Evolutionary conservation across 2,797 vertebrate genomes (phyloP).

Genomic region (Antrozous pallidus): DNA sequence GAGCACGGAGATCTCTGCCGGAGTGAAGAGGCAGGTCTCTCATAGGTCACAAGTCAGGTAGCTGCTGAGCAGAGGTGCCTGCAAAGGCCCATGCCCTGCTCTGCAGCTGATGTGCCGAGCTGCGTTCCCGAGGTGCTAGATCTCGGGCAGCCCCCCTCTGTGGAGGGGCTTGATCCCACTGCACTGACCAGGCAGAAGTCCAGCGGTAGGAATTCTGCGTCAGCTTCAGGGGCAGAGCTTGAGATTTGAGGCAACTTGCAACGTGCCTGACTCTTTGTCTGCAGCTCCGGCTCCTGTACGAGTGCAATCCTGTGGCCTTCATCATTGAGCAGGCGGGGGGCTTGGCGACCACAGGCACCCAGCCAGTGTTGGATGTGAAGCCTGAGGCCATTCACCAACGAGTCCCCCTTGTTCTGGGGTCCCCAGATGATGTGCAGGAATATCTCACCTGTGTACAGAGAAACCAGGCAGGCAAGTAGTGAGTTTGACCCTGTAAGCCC

Average conservation of each 20-base stretch:
- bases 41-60: background rate
- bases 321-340: slow-evolving; percentile 96
- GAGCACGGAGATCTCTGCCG: too few species aligned
- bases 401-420: slow-evolving; percentile 91
- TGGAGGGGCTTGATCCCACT: fast-evolving
- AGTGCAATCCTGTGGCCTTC: slow-evolving; percentile 95
- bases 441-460: slow-evolving; percentile 91
- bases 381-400: slow-evolving; percentile 92
- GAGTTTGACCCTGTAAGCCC: background rate
- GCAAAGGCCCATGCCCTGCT: background rate
- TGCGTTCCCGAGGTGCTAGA: background rate
- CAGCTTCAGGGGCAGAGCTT: background rate
- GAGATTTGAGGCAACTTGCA: background rate
- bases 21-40: background rate
- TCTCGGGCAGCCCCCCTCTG: background rate
- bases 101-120: background rate
- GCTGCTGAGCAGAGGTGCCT: background rate
- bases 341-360: slow-evolving; percentile 90
- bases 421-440: slow-evolving; percentile 92
- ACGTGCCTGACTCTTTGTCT: background rate
- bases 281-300: slow-evolving; percentile 93
- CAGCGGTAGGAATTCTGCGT: background rate
- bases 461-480: slow-evolving; percentile 84
- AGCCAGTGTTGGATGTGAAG: slow-evolving; percentile 90
- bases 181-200: background rate